Conservation (phyloP, 2,797 vertebrate species). For the Acanthis flammea region DNA sequence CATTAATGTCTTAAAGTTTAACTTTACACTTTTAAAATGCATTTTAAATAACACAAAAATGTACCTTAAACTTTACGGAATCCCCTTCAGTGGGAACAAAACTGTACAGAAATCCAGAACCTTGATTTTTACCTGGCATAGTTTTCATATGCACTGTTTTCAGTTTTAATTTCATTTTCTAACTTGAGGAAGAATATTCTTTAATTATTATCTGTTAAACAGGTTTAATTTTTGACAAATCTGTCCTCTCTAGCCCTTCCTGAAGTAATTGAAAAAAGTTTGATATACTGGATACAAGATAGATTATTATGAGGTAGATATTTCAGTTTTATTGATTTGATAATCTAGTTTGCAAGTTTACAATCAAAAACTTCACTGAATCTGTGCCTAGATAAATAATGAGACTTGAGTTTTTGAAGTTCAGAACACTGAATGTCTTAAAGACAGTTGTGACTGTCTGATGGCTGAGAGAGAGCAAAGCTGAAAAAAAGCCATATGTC, state of each 20-base stretch:
- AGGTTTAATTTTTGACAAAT: neutral
- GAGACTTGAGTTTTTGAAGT: neutral
- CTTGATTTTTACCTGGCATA: neutral
- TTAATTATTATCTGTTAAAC: neutral
- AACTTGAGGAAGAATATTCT: neutral
- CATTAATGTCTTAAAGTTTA: neutral
- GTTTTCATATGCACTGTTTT: neutral
- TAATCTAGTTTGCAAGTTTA: neutral
- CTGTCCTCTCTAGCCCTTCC: neutral
- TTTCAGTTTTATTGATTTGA: neutral
- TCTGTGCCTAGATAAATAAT: neutral
- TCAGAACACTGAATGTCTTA: neutral
- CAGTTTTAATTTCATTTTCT: neutral
- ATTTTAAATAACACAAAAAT: neutral
- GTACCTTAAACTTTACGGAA: neutral
- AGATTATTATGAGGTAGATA: too few relatives aligned
- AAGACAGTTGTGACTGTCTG: neutral
- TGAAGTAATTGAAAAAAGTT: neutral
- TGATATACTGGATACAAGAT: neutral
- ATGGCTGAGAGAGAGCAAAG: neutral
- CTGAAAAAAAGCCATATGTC: neutral
- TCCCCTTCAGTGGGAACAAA: neutral
- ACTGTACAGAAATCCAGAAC: neutral
- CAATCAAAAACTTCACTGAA: neutral
- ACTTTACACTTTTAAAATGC: neutral